Base-by-base conservation (phyloP, 2,113 vertebrate genomes). In the Hippocampus guttulatus region DNA sequence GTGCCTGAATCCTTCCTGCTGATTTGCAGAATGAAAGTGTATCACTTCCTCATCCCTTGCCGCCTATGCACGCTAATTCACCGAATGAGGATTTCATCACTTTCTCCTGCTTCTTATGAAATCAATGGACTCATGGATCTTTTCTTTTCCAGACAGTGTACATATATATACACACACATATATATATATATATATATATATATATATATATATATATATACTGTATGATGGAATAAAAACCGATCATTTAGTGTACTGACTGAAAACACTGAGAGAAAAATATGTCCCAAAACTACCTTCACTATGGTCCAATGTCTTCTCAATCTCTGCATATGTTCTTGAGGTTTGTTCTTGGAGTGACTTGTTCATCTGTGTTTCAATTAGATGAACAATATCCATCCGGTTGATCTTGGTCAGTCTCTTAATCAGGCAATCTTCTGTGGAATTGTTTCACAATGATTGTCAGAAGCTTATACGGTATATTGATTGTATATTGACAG, bases 371-470 rank as follows among this genome's bases (percentile, higher is more conserved):
- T 93, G 94, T 68, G 92, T 94, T 88, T 98, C 95, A 92, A 98
- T 95, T 6, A 99, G 94, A 85, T 98, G 96, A 40, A 98, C 96
- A 0, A 99, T 99, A 81, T 99, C 96, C 96, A 99, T 98, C 20
- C 97, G 93, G 81, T 98, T 98, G 85, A 99, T 98, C 90, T 95
- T 97, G 2, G 95, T 98, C n/a, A 99, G 93, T 81, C 93, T 95
- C 12, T 95, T 94, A 57, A 95, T 93, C 80, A 99, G 91, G 64
- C 69, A 93, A 60, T 92, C 92, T 88, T 98, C 97, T 99, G 90
- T 78, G 69, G 40, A 81, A 72, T 77, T 54, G 7, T 8, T 57
- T 33, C 71, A 58, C 11, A 72, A 33, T 69, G 4, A 70, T 54
- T 67, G 45, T 55, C 27, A 71, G 2, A 75, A 25, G 9, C 38